phyloP scores from a whole-genome alignment of 2,797 vertebrate species.

The Helostoma temminkii region DNA sequence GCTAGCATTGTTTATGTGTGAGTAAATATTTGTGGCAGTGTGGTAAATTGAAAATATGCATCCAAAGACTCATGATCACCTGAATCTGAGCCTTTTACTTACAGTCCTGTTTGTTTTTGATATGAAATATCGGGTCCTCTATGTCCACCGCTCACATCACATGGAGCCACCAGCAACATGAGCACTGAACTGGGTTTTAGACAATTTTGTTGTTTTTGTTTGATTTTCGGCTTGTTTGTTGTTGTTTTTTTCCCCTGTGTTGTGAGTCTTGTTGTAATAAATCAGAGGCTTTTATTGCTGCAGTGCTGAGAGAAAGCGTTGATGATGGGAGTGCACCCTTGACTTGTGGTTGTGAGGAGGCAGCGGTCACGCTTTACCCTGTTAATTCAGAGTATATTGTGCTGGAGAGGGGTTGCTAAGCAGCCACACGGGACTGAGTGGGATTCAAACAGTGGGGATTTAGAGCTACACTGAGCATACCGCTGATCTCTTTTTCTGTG shows the following conservation, averaged over 20 bases:
- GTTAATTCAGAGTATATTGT: slow-evolving; percentile 84
- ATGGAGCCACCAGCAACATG: slow-evolving; percentile 4
- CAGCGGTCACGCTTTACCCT: slow-evolving; percentile 81
- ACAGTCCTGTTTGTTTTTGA: slow-evolving; percentile 3
- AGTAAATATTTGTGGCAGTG: neutral
- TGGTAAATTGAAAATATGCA: neutral
- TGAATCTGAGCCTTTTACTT: slow-evolving; percentile 2
- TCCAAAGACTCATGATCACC: neutral
- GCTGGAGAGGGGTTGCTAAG: slow-evolving; percentile 86
- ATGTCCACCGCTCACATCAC: slow-evolving; percentile 13
- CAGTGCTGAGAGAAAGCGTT: slow-evolving; percentile 62
- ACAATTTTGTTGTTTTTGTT: slow-evolving; percentile 30
- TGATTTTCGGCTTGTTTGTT: slow-evolving; percentile 38
- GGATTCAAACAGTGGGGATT: slow-evolving; percentile 83
- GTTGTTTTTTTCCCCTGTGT: slow-evolving; percentile 11
- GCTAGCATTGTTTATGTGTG: neutral
- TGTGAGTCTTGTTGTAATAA: slow-evolving; percentile 33
- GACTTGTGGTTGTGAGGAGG: slow-evolving; percentile 79
- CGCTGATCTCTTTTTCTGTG: slow-evolving; percentile 61
- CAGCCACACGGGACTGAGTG: slow-evolving; percentile 82
- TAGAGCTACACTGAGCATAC: slow-evolving; percentile 59
- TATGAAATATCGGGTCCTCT: neutral
- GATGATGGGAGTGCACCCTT: slow-evolving; percentile 77
- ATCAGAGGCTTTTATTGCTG: slow-evolving; percentile 55
- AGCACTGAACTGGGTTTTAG: neutral